These are phyloP conservation scores for Itoplectis maculator DNA, from an alignment of 2,888 invertebrate species.

Conservation along the genomic window DNA sequence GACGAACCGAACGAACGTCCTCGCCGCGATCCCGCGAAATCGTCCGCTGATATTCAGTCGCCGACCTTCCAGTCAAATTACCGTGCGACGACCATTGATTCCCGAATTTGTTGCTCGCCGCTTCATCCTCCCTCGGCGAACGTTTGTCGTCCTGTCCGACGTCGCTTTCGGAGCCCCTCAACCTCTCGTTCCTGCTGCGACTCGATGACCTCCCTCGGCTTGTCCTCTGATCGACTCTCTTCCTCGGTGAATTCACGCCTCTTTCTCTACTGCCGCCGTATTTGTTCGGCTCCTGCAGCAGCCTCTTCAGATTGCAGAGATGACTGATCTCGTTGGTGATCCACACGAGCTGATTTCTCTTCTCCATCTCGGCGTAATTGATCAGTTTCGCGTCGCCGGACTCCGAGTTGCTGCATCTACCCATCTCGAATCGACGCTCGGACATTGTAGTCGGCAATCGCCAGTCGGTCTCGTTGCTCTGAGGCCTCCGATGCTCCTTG, in stretches of 20 bases:
- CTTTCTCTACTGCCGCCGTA: slow-evolving; percentile 72
- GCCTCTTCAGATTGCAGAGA: slow-evolving; percentile 85
- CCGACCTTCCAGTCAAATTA: slow-evolving; percentile 76
- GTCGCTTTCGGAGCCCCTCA: slow-evolving; percentile 28
- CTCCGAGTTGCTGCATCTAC: slow-evolving; percentile 76
- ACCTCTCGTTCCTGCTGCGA: slow-evolving; percentile 26
- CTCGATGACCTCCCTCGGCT: slow-evolving; percentile 32
- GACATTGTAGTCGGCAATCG: slow-evolving; percentile 85
- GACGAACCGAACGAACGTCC: slow-evolving; percentile 41
- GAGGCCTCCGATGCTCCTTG: slow-evolving; percentile 48
- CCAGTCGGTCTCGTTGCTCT: slow-evolving; percentile 83
- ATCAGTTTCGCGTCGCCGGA: slow-evolving; percentile 79
- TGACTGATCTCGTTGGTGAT: slow-evolving; percentile 87
- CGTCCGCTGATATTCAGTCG: slow-evolving; percentile 4
- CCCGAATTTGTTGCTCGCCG: slow-evolving; percentile 63
- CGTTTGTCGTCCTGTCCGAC: slow-evolving; percentile 24
- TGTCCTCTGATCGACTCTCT: slow-evolving; percentile 61
- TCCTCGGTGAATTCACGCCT: slow-evolving; percentile 72
- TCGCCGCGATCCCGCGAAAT: slow-evolving; percentile 19
- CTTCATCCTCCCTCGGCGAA: slow-evolving; percentile 1
- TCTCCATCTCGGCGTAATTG: slow-evolving; percentile 85
- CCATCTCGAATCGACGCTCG: slow-evolving; percentile 84
- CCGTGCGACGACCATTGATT: slow-evolving; percentile 83
- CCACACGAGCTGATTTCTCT: slow-evolving; percentile 86
- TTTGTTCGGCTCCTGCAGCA: slow-evolving; percentile 81